Conservation (phyloP, 37 sponge, comb jelly and placozoan species). For the Lycopodina hypogea region DNA sequence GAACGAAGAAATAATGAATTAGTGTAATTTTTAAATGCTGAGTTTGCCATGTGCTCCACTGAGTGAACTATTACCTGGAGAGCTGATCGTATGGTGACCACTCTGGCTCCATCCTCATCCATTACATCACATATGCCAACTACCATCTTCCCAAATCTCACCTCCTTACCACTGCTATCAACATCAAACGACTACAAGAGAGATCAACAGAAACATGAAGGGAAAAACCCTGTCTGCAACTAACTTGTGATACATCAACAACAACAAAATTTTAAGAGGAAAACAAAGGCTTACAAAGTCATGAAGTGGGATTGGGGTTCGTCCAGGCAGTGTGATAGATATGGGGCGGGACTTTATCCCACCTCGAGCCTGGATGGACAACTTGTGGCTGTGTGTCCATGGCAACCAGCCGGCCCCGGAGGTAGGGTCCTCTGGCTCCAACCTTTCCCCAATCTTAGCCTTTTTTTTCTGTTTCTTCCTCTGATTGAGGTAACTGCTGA, state of each 20-base stretch:
- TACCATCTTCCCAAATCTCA: neutral
- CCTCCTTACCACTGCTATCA: neutral
- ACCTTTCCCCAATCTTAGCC: no score
- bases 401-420: no score
- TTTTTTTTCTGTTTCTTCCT: neutral
- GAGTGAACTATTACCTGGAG: slow-evolving; percentile 1
- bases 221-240: no score
- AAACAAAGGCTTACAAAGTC: neutral
- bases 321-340: neutral
- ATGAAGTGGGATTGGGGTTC: neutral
- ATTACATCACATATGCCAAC: neutral
- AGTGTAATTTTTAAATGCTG: no score
- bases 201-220: no score
- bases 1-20: no score
- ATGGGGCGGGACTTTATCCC: neutral
- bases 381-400: neutral
- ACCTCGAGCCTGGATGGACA: neutral
- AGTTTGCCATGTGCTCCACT: no score
- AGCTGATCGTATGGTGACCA: slow-evolving; percentile 3
- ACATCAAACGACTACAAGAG: neutral
- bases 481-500: neutral
- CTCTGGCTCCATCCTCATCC: neutral
- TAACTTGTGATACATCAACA: no score
- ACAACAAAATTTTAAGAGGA: no score
- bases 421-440: no score